Base-by-base conservation (phyloP, 2,797 vertebrate genomes). In the Melanogrammus aeglefinus region DNA sequence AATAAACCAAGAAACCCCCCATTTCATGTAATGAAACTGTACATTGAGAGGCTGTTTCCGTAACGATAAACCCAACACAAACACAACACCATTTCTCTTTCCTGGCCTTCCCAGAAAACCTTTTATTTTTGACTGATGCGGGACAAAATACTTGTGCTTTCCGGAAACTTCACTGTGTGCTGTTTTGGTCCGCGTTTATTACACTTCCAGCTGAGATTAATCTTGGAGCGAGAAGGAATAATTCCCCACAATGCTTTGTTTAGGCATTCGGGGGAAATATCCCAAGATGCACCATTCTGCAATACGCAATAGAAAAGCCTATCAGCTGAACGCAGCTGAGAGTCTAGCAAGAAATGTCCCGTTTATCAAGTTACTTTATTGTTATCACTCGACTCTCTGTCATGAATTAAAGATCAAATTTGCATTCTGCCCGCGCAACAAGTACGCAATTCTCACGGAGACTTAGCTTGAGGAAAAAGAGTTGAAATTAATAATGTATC, bases 401-500 rank as follows among this genome's bases (percentile, higher is more conserved):
- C 75, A 81, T 87, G 76, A 88, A 90, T 91, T 82, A 90, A 90
- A 90, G 78, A 88, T 79, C 82, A 16, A 84, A 88, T 88, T 88
- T 87, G 86, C 84, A 88, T 90, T 90, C 86, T 86, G 80, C 77
- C 82, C 86, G 77, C 83, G 81, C 77, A 87, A 91, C 82, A 89
- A 84, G 86, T 86, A 84, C 80, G 90, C 87, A 85, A 87, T 88
- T 83, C 83, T 72, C 88, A 90, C 87, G 84, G 89, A 85, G 91
- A 89, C 91, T 91, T 85, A 87, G 86, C 81, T 85, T 84, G 84
- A 87, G 86, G 81, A 88, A 86, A 79, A 84, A 35, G 69, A 84
- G 85, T 90, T 88, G 76, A 87, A 87, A 90, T 92, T 79, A 93
- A 92, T 91, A 89, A 91, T 92, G 86, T 84, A 92, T 92, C 86